Percentiles rank a stretch among this genome's conserved stretches.
Conservation (phyloP, 2,113 vertebrate genomes). For the Cyanoramphus novaezelandiae region DNA sequence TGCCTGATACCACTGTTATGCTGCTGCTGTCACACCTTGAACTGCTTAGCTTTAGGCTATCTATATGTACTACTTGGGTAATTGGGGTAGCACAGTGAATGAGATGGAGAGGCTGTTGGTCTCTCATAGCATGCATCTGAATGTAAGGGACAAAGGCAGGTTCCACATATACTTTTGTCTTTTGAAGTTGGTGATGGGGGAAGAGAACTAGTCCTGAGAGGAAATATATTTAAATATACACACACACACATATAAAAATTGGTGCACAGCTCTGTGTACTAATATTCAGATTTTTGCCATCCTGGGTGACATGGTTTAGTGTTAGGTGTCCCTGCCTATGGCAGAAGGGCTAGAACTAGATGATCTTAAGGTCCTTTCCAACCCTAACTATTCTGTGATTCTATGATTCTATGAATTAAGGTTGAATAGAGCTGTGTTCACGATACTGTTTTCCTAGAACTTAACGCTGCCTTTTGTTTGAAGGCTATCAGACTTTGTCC, state of each 20-base stretch:
- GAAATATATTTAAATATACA: neutral
- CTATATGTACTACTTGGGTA: neutral
- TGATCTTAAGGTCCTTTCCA: too few relatives aligned
- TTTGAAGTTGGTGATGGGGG: neutral
- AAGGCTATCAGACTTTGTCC: neutral
- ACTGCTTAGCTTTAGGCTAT: neutral
- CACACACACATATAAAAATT: rapidly evolving
- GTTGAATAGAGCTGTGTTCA: neutral
- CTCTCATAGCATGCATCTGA: neutral
- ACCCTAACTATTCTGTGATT: too few relatives aligned
- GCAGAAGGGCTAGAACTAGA: too few relatives aligned
- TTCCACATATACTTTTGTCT: neutral
- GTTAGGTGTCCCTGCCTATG: too few relatives aligned
- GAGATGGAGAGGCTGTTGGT: neutral
- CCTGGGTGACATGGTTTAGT: too few relatives aligned
- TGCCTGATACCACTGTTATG: neutral
- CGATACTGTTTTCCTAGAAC: neutral
- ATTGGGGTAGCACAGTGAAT: neutral
- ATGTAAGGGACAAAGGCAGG: neutral
- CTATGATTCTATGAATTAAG: neutral
- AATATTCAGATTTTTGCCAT: neutral
- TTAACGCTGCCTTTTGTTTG: neutral
- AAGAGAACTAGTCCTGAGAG: neutral
- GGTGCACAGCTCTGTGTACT: neutral
- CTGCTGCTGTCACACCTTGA: neutral